These are phyloP conservation scores for Setophaga kirtlandii DNA, from an alignment of 2,113 vertebrate genomes.

Conservation along the genomic window DNA sequence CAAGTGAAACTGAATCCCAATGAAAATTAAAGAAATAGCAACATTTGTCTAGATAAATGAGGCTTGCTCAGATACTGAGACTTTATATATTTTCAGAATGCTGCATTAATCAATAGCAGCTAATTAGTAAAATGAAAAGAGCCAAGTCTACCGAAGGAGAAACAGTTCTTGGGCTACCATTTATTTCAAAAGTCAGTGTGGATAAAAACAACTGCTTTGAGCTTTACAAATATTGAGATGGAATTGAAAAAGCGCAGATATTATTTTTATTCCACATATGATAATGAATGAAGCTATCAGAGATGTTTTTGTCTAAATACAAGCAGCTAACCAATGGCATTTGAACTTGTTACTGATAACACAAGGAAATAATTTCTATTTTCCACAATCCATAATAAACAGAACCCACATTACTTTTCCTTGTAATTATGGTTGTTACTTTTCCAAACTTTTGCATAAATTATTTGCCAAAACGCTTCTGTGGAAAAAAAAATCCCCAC, in stretches of 20 bases:
- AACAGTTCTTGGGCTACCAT: background rate
- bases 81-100: background rate
- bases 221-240: background rate
- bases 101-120: background rate
- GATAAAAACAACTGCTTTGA: background rate
- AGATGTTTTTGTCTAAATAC: background rate
- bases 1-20: background rate
- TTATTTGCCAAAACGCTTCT: background rate
- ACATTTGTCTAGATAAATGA: background rate
- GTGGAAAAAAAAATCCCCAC: background rate
- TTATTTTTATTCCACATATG: background rate
- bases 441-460: background rate
- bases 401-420: background rate
- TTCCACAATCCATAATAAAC: background rate
- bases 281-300: constrained; percentile 8
- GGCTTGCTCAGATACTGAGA: background rate
- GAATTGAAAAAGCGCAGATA: background rate
- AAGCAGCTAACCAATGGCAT: background rate
- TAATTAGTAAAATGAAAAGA: background rate
- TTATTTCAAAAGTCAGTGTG: background rate
- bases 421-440: background rate
- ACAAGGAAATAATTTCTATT: background rate
- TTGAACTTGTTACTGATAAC: background rate
- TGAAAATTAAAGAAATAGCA: background rate
- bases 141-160: background rate